A percentile compares a stretch with the other conserved stretches of the same genome.
phyloP scores from a whole-genome alignment of 2,113 vertebrate genomes.

The Daboia siamensis region DNA sequence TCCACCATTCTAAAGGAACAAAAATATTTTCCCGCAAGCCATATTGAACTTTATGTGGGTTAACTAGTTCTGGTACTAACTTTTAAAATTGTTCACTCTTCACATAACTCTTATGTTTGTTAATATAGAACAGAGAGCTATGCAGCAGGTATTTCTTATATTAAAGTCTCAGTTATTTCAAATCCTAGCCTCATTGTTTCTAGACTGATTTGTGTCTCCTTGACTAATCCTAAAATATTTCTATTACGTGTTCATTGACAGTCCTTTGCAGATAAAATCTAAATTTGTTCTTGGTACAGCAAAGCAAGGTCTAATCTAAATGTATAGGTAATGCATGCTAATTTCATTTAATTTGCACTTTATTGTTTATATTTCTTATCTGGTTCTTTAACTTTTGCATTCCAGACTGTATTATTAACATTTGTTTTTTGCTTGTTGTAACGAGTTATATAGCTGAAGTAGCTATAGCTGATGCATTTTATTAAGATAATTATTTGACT shows the following conservation, averaged over 20 bases:
- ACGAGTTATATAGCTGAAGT: background rate
- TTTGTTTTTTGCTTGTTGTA: background rate
- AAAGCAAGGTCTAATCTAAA: background rate
- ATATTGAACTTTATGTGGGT: background rate
- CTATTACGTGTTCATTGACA: constrained; percentile 12
- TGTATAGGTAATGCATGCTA: background rate
- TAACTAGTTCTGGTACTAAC: background rate
- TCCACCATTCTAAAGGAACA: background rate
- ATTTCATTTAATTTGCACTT: background rate
- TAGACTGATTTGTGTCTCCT: background rate
- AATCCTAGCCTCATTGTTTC: background rate
- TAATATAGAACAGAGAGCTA: background rate
- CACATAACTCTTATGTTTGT: background rate
- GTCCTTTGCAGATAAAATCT: background rate
- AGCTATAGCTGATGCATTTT: background rate
- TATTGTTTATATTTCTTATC: background rate
- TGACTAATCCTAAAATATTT: background rate
- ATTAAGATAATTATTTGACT: background rate
- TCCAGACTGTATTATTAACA: background rate
- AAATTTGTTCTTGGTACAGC: background rate
- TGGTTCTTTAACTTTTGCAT: background rate
- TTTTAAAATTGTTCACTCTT: constrained; percentile 3
- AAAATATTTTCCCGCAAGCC: background rate
- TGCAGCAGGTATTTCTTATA: background rate
- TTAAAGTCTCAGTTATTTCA: background rate